Evolutionary conservation across 2,888 invertebrate species (phyloP).

Genomic region (Isotomurus palustris): DNA sequence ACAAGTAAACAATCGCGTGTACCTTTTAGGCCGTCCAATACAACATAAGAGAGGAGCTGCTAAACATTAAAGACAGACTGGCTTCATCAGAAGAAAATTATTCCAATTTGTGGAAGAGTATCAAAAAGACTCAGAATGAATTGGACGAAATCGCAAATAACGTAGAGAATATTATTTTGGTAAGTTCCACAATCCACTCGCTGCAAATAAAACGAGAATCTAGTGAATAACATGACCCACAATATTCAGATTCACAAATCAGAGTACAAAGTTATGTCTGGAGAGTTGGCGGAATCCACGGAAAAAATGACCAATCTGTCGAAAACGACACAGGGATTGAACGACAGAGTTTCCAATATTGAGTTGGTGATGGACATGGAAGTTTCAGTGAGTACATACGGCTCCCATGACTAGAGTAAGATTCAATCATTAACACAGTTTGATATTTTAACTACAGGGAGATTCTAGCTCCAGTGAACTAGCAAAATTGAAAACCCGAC

Average conservation of each 20-base stretch:
- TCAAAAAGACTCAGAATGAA: constrained; percentile 15
- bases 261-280: constrained; percentile 25
- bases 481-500: constrained; percentile 13
- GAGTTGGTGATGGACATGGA: constrained; percentile 29
- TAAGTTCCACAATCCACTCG: constrained; percentile 1
- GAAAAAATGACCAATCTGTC: constrained; percentile 22
- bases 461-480: constrained; percentile 21
- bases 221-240: neutral
- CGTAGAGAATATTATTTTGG: constrained; percentile 31
- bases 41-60: constrained; percentile 32
- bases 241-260: constrained; percentile 29
- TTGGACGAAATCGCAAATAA: constrained; percentile 30
- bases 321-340: constrained; percentile 7
- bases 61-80: constrained; percentile 34
- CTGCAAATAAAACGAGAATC: neutral
- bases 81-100: constrained; percentile 21
- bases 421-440: neutral
- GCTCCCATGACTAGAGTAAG: neutral
- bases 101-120: constrained; percentile 29
- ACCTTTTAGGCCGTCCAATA: constrained; percentile 31
- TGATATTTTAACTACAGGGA: neutral
- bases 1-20: neutral
- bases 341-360: constrained; percentile 21
- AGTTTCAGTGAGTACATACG: constrained; percentile 14
- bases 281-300: constrained; percentile 18